These are phyloP conservation scores for Tachina fera DNA, from an alignment of 2,888 invertebrate species.

Conservation along the genomic window DNA sequence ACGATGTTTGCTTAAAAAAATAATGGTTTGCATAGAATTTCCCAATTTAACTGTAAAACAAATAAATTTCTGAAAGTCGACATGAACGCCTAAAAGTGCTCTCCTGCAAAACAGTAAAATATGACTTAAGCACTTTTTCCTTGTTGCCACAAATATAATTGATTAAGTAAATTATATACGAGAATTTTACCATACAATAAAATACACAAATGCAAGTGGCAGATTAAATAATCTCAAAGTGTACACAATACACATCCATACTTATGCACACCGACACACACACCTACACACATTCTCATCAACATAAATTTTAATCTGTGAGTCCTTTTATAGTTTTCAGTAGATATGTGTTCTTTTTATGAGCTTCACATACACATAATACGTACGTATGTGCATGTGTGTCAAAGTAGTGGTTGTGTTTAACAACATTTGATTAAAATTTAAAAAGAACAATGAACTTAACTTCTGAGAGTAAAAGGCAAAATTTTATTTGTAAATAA, in stretches of 20 bases:
- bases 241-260: conserved; percentile 9
- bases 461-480: conserved; percentile 48
- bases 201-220: conserved; percentile 19
- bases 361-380: not conserved
- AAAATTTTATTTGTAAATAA: conserved; percentile 27
- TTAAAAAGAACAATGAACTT: conserved; percentile 67
- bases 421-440: conserved; percentile 72
- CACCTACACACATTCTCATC: not conserved
- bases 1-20: too few relatives aligned
- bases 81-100: too few relatives aligned
- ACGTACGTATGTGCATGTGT: conserved; percentile 22
- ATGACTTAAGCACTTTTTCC: too few relatives aligned
- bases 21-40: too few relatives aligned
- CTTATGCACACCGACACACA: not conserved
- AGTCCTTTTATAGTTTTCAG: not conserved
- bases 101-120: too few relatives aligned
- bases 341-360: not conserved
- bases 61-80: too few relatives aligned
- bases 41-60: too few relatives aligned
- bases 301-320: not conserved
- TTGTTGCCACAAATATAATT: too few relatives aligned
- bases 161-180: conserved; percentile 58
- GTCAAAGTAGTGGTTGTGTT: conserved; percentile 46
- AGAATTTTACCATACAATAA: conserved; percentile 21
- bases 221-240: conserved; percentile 9